Conservation (phyloP, 2,797 vertebrate genomes). For the Argyrosomus regius region DNA sequence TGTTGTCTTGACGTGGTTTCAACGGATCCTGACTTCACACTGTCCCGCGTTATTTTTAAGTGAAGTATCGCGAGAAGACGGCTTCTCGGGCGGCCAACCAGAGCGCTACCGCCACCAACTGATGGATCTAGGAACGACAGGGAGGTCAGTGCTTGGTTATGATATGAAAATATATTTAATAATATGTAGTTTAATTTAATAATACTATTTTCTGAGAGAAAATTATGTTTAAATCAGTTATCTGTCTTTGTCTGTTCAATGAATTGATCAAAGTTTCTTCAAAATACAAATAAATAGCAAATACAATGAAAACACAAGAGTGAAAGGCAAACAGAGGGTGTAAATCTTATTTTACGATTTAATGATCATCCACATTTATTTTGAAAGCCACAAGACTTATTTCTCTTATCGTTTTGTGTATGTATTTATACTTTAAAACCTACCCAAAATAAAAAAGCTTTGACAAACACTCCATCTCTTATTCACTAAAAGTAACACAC, state of each 20-base stretch:
- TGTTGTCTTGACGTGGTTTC: not conserved
- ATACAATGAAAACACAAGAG: not conserved
- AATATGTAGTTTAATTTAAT: too few relatives aligned
- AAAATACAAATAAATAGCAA: not conserved
- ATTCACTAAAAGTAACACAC: not conserved
- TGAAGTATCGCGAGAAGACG: slow-evolving; percentile 60
- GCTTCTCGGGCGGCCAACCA: not conserved
- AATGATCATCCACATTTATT: not conserved
- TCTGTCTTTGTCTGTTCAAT: not conserved
- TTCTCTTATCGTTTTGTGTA: too few relatives aligned
- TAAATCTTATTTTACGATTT: not conserved
- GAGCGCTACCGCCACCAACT: slow-evolving; percentile 4
- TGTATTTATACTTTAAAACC: not conserved
- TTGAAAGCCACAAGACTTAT: not conserved
- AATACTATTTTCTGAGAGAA: not conserved
- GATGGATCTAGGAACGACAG: not conserved
- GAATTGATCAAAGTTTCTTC: not conserved
- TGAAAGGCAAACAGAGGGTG: not conserved
- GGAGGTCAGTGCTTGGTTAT: too few relatives aligned
- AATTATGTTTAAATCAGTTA: not conserved
- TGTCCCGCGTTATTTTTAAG: slow-evolving; percentile 76
- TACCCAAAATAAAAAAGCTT: not conserved
- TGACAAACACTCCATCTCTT: not conserved
- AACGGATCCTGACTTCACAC: slow-evolving; percentile 1
- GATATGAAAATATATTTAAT: not conserved